Conservation (phyloP, 1,140 invertebrate genomes). For the Aphidius gifuensis region DNA sequence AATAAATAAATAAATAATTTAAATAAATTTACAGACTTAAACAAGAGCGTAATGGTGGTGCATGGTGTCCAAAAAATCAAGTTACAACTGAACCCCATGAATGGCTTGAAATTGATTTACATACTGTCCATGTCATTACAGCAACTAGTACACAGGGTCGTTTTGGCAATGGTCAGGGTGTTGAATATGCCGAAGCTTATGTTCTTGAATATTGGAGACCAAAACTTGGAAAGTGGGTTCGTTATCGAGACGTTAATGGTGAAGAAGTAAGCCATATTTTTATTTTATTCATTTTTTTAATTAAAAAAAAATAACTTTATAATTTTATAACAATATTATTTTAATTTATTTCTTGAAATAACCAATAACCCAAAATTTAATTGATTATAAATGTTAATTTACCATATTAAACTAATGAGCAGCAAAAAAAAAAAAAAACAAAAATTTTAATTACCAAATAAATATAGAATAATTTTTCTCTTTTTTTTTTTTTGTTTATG, state of each 20-base stretch:
- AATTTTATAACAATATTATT: too few relatives aligned
- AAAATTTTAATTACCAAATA: too few relatives aligned
- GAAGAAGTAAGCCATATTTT: constrained; percentile 60
- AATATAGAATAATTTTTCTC: too few relatives aligned
- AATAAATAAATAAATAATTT: too few relatives aligned
- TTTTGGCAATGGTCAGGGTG: constrained; percentile 81
- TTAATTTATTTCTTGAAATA: too few relatives aligned
- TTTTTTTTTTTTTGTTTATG: too few relatives aligned
- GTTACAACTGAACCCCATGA: constrained; percentile 71
- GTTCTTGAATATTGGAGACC: constrained; percentile 76
- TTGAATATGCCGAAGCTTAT: constrained; percentile 75
- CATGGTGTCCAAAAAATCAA: constrained; percentile 78
- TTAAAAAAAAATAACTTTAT: neutral
- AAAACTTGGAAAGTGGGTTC: constrained; percentile 67
- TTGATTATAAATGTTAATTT: too few relatives aligned
- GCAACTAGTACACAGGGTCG: constrained; percentile 78
- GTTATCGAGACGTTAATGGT: constrained; percentile 64
- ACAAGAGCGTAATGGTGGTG: constrained; percentile 73
- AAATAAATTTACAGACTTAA: constrained; percentile 60
- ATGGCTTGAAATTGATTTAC: constrained; percentile 78
- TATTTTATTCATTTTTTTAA: constrained; percentile 6
- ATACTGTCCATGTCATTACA: constrained; percentile 71
- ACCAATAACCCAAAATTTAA: too few relatives aligned
- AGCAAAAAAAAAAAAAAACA: too few relatives aligned
- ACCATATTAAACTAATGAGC: too few relatives aligned